These are phyloP conservation scores for Nothocercus nigrocapillus DNA, from an alignment of 2,113 vertebrate species.

Conservation along the genomic window DNA sequence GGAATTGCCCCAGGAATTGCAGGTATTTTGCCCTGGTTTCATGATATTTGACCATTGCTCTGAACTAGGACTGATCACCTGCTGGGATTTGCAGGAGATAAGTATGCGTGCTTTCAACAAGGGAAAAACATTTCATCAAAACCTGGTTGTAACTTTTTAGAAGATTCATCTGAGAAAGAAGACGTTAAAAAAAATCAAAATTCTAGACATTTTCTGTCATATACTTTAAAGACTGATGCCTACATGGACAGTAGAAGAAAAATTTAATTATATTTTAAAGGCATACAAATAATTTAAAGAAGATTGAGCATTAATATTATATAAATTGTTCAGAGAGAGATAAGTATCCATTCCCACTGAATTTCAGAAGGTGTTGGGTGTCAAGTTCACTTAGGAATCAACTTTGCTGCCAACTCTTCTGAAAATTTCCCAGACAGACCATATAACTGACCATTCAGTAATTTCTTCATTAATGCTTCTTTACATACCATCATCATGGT, in stretches of 20 bases:
- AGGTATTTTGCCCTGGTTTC: background rate
- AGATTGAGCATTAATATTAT: conserved; percentile 14
- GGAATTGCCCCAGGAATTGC: background rate
- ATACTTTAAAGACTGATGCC: background rate
- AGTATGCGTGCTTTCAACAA: background rate
- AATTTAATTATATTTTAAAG: conserved; percentile 42
- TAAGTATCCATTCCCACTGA: background rate
- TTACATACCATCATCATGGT: background rate
- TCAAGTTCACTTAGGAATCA: background rate
- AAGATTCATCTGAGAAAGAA: background rate
- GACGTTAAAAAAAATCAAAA: too few species aligned
- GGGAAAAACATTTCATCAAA: background rate
- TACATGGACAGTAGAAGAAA: background rate
- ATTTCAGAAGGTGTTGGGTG: background rate
- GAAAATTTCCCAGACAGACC: background rate
- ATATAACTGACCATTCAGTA: background rate
- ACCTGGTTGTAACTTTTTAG: background rate
- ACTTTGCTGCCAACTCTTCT: background rate
- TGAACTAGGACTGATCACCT: rapidly evolving
- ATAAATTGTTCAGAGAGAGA: conserved; percentile 2
- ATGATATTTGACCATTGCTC: background rate
- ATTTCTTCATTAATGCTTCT: background rate
- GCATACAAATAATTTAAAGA: conserved; percentile 35
- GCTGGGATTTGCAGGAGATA: background rate
- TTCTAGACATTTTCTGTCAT: background rate